These are phyloP conservation scores for Rhagonycha fulva DNA, from an alignment of 2,888 invertebrate genomes.

Conservation along the genomic window DNA sequence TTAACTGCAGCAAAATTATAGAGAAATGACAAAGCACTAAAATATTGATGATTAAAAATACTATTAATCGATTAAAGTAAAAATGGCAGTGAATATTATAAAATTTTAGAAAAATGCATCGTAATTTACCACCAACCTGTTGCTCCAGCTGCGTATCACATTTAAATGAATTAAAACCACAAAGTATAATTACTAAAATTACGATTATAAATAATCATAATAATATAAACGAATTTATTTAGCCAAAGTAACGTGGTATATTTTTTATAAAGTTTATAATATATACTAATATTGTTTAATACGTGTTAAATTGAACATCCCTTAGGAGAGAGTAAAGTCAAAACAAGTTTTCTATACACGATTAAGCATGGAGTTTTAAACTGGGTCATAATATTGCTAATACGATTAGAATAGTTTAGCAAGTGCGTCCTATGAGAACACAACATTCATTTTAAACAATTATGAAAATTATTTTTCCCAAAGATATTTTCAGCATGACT, in stretches of 20 bases:
- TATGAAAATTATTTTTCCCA: background rate
- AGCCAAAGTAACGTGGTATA: too few relatives aligned
- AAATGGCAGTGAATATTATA: background rate
- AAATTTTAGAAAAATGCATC: background rate
- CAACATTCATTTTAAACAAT: background rate
- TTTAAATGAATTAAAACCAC: background rate
- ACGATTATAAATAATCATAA: background rate
- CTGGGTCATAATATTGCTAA: background rate
- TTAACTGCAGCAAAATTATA: background rate
- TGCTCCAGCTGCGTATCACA: background rate
- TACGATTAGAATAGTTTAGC: background rate
- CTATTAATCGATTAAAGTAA: background rate
- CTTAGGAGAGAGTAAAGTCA: background rate
- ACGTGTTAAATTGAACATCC: background rate
- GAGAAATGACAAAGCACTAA: background rate
- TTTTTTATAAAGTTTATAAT: too few relatives aligned
- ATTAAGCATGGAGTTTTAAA: background rate
- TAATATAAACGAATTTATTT: background rate
- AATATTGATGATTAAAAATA: background rate
- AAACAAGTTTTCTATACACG: background rate
- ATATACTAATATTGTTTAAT: background rate
- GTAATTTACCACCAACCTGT: background rate
- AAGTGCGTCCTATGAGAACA: background rate
- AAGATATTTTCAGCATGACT: too few relatives aligned
- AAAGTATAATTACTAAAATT: background rate